Evolutionary conservation across 1,140 invertebrate genomes (phyloP), one percentile per base, ranked within the genome.

Genomic region (Ips nitidus): DNA sequence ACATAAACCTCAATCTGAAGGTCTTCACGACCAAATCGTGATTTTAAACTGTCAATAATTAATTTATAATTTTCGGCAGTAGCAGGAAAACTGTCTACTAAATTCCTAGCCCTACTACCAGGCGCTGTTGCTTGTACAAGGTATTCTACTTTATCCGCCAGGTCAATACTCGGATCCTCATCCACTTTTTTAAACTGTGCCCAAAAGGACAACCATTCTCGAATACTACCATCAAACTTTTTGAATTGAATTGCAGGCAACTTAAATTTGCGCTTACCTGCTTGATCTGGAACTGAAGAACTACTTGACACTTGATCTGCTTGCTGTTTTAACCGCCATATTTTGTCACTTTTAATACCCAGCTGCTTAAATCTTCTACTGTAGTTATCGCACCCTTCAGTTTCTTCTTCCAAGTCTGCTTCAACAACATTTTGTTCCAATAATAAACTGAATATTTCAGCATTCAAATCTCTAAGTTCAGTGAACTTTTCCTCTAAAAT

Each of bases 231-330:
- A 41, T 57, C 55, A 57, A n/a, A 55, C 8, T 55, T 55, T 55
- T 55, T 55, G 22, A 55, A 55, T 36, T 55, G 4, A 36, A 55
- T 55, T 39, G 6, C 37, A 57, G 55, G 55, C 38, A 57, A 57
- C 3, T 39, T 57, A 57, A 57, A 57, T 57, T 57, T 57, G 2
- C 55, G 6, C 55, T 57, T 57, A 57, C 55, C 55, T 39, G 45
- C n/a, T 47, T 47, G 45, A 4, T 47, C 45, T 47, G 45, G 45
- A 47, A 47, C 45, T 47, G 55, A 57, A 3, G 55, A 47, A 47
- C 45, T 57, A 57, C 40, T 39, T 4, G 40, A 3, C 4, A 57
- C 37, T 6, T 5, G 37, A 57, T 3, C 37, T 37, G 3, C 6
- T 47, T 47, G 45, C 45, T 47, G 45, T 47, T 47, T 47, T 47